A percentile compares a stretch with the other conserved stretches of the same genome.
These are phyloP conservation scores for Ypsolopha scabrella DNA, from an alignment of 2,888 invertebrate species.

Conservation along the genomic window DNA sequence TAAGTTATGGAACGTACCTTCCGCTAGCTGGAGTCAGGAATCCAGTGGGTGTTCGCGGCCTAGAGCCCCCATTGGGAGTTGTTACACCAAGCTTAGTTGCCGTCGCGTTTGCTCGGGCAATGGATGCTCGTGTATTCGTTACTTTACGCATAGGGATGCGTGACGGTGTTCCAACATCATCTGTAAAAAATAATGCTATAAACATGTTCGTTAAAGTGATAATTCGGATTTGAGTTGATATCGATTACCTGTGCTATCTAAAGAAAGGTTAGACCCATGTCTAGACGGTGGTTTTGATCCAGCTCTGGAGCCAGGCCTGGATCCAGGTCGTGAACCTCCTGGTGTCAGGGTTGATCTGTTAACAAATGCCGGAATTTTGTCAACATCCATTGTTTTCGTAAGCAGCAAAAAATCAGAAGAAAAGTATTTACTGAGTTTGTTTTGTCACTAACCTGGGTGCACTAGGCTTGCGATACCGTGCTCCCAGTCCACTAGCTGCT, in stretches of 20 bases:
- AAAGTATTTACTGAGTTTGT: not conserved
- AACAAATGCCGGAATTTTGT: not conserved
- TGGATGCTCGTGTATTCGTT: slow-evolving; percentile 68
- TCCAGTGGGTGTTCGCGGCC: slow-evolving; percentile 83
- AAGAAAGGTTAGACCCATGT: slow-evolving; percentile 91
- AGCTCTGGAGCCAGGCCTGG: slow-evolving; percentile 86
- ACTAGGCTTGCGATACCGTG: slow-evolving; percentile 77
- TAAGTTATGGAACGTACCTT: slow-evolving; percentile 67
- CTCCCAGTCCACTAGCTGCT: slow-evolving; percentile 78
- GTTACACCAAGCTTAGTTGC: slow-evolving; percentile 69
- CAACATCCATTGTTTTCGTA: not conserved
- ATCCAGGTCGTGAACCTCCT: slow-evolving; percentile 86
- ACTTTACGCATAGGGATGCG: slow-evolving; percentile 84
- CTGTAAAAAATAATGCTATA: slow-evolving; percentile 35
- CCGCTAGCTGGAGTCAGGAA: slow-evolving; percentile 81
- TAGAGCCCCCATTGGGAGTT: slow-evolving; percentile 73
- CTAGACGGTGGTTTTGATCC: slow-evolving; percentile 94
- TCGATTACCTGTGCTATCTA: slow-evolving; percentile 85
- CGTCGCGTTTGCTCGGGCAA: slow-evolving; percentile 70
- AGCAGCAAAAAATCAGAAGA: not conserved
- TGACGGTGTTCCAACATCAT: slow-evolving; percentile 81
- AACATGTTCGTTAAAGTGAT: not conserved
- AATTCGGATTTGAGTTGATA: not conserved
- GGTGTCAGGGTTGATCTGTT: slow-evolving; percentile 78
- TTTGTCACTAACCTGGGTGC: slow-evolving; percentile 45